phyloP scores from a whole-genome alignment of 64 coral and sea anemone species.

The Dendrophyllia cribrosa region DNA sequence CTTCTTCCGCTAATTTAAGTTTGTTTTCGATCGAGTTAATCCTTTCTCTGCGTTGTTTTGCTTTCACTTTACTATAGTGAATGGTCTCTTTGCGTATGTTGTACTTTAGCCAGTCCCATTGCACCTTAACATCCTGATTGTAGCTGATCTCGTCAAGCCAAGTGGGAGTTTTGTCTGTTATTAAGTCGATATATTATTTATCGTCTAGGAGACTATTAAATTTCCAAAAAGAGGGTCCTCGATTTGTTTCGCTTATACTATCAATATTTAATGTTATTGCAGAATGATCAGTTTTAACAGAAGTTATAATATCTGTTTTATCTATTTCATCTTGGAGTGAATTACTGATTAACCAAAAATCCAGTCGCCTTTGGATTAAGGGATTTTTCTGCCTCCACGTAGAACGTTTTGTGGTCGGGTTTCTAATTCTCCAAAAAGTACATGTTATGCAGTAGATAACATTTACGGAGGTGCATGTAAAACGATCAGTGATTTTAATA shows the following conservation, averaged over 20 bases:
- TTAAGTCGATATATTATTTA: not conserved
- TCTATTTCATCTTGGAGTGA: not conserved
- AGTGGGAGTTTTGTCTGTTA: not conserved
- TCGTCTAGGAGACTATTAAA: not conserved
- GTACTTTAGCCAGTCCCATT: constrained; percentile 48
- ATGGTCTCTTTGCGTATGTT: constrained; percentile 27
- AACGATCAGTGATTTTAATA: too few relatives aligned
- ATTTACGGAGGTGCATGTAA: too few relatives aligned
- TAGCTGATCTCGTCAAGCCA: not conserved
- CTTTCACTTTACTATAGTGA: constrained; percentile 20
- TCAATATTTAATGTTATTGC: constrained; percentile 12
- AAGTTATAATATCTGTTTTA: not conserved
- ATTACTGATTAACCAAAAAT: too few relatives aligned
- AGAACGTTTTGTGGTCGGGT: too few relatives aligned
- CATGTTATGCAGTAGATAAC: too few relatives aligned
- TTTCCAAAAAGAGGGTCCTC: constrained; percentile 13
- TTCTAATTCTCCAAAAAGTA: too few relatives aligned
- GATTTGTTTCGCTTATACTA: constrained; percentile 4
- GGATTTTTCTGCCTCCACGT: too few relatives aligned
- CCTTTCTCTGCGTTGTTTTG: constrained; percentile 26
- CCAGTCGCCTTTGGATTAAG: too few relatives aligned
- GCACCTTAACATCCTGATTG: not conserved
- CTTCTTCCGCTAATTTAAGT: too few relatives aligned
- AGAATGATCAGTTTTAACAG: constrained; percentile 12
- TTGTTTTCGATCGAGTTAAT: too few relatives aligned